Conservation (phyloP, 2,888 invertebrate genomes). For the Aporophyla lueneburgensis region DNA sequence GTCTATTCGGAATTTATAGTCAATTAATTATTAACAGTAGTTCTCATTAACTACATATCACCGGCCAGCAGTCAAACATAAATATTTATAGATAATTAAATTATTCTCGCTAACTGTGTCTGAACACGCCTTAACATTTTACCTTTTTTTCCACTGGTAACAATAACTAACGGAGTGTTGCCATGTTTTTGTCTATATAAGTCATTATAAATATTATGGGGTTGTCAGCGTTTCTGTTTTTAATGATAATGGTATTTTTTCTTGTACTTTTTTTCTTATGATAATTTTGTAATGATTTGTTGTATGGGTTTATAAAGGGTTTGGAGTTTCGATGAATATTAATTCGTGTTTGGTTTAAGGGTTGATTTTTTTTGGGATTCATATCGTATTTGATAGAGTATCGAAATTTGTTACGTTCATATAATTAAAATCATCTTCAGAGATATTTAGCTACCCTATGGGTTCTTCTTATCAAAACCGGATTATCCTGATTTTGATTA, state of each 20-base stretch:
- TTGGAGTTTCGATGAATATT: slow-evolving; percentile 57
- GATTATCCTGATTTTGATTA: rapidly evolving
- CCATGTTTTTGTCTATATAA: slow-evolving; percentile 72
- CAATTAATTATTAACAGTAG: slow-evolving; percentile 41
- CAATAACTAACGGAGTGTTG: slow-evolving; percentile 72
- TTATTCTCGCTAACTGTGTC: slow-evolving; percentile 60
- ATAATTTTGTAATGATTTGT: slow-evolving; percentile 68
- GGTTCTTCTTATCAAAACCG: neutral
- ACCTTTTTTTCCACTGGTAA: slow-evolving; percentile 66
- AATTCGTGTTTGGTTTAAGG: slow-evolving; percentile 53
- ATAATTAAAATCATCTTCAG: neutral
- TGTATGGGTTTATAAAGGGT: slow-evolving; percentile 38
- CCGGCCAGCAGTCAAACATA: slow-evolving; percentile 40
- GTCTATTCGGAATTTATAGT: slow-evolving; percentile 24
- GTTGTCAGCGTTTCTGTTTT: slow-evolving; percentile 71
- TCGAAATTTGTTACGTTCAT: neutral
- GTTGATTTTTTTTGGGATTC: slow-evolving; percentile 29
- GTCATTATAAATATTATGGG: slow-evolving; percentile 72
- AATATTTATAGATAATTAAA: slow-evolving; percentile 65
- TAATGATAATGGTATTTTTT: slow-evolving; percentile 67
- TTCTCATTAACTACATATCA: slow-evolving; percentile 41
- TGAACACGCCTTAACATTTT: slow-evolving; percentile 65
- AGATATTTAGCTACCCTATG: too few relatives aligned
- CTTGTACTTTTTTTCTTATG: slow-evolving; percentile 56
- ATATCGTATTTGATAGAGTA: neutral